Percentiles rank a stretch among this genome's conserved stretches.
phyloP scores from a whole-genome alignment of 2,888 invertebrate genomes.

The Dorcus parallelipipedus region DNA sequence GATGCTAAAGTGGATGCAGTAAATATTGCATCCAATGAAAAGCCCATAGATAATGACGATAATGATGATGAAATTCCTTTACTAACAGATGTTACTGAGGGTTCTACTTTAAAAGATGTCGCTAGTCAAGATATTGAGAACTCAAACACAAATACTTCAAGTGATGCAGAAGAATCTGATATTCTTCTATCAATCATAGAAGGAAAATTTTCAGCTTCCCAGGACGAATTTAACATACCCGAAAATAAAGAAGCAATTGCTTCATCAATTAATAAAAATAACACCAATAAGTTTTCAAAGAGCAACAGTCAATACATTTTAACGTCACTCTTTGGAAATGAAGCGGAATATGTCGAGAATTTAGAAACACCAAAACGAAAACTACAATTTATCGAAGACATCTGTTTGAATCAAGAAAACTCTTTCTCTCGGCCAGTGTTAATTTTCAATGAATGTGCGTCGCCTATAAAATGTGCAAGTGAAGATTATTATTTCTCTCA shows the following conservation, averaged over 20 bases:
- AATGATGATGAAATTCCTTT: no score
- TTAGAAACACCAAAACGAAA: background rate
- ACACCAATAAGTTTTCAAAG: background rate
- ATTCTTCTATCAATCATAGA: constrained; percentile 6
- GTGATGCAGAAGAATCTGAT: constrained; percentile 1
- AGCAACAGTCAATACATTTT: constrained; percentile 3
- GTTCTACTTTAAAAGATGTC: background rate
- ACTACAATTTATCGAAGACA: no score
- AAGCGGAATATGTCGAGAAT: background rate
- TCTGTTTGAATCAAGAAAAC: no score
- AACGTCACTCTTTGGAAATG: constrained; percentile 10
- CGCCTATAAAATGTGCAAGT: no score
- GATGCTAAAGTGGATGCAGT: background rate
- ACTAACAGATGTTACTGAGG: no score
- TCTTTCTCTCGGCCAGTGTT: no score
- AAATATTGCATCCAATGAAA: no score
- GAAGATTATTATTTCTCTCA: no score
- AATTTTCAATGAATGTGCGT: no score
- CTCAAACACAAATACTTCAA: background rate
- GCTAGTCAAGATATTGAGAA: background rate
- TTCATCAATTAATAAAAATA: background rate
- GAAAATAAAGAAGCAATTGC: background rate
- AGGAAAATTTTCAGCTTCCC: constrained; percentile 1
- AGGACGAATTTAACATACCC: background rate
- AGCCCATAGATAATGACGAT: no score